Conservation (phyloP, 2,888 invertebrate genomes). For the Acronicta psi region DNA sequence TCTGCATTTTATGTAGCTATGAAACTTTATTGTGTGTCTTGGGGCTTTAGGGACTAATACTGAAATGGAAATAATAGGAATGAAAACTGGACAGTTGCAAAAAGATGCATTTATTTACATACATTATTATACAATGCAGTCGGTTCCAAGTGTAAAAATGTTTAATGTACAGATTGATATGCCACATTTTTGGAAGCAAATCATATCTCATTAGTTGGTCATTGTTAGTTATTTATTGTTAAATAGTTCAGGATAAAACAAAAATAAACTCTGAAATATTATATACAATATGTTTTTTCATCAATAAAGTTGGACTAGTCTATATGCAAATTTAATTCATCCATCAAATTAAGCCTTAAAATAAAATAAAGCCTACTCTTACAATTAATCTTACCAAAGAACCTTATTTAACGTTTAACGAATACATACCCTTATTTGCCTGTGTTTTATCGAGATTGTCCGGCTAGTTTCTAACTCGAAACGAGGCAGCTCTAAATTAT, state of each 20-base stretch:
- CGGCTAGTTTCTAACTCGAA: too few relatives aligned
- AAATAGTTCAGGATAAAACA: conserved; percentile 44
- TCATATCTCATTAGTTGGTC: conserved; percentile 44
- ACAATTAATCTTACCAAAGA: too few relatives aligned
- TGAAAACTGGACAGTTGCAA: conserved; percentile 41
- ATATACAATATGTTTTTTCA: conserved; percentile 34
- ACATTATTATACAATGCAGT: conserved; percentile 46
- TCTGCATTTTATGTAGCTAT: conserved; percentile 45
- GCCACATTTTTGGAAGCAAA: conserved; percentile 50
- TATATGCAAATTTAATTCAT: conserved; percentile 6
- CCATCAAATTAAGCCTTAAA: conserved; percentile 6
- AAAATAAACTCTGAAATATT: conserved; percentile 44
- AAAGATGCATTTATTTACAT: conserved; percentile 62
- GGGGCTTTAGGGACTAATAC: conserved; percentile 32
- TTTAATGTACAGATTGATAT: conserved; percentile 50
- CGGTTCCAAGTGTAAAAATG: conserved; percentile 37
- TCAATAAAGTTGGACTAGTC: conserved; percentile 5
- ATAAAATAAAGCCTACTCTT: conserved; percentile 14
- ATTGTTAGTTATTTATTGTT: conserved; percentile 50
- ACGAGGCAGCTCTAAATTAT: too few relatives aligned
- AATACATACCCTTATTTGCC: too few relatives aligned
- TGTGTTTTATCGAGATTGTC: too few relatives aligned
- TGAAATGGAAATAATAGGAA: too few relatives aligned
- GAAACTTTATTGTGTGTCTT: conserved; percentile 34
- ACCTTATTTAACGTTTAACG: too few relatives aligned